Conservation (phyloP, 2,888 invertebrate species). For the Mythimna vitellina region DNA sequence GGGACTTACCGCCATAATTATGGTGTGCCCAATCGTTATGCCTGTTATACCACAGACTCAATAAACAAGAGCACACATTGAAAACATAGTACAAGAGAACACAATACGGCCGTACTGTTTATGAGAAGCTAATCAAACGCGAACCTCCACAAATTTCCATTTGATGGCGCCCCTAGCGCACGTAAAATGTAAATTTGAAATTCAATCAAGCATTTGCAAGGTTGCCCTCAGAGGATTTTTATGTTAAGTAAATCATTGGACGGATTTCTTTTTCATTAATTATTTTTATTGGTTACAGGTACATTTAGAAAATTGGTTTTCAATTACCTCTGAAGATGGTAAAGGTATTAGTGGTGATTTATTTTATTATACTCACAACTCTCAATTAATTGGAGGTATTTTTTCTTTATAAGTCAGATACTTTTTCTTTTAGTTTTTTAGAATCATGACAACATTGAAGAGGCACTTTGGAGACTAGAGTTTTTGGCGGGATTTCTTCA, state of each 20-base stretch:
- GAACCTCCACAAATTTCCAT: conserved; percentile 49
- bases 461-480: no score
- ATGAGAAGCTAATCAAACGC: conserved; percentile 48
- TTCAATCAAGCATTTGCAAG: conserved; percentile 59
- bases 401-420: no score
- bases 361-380: no score
- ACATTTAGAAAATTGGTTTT: conserved; percentile 26
- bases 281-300: background rate
- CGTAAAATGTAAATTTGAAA: conserved; percentile 61
- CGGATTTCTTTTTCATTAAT: conserved; percentile 26
- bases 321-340: conserved; percentile 20
- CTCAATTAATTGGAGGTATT: no score
- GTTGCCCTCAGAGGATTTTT: conserved; percentile 35
- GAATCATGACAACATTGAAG: no score
- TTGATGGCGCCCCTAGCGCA: conserved; percentile 48
- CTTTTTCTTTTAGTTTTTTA: no score
- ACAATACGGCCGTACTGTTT: conserved; percentile 22
- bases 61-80: conserved; percentile 11
- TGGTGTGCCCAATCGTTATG: no score
- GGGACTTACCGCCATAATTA: no score
- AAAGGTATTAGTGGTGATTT: background rate
- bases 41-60: background rate
- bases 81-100: background rate
- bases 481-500: no score
- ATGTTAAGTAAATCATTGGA: background rate